Conservation (phyloP, 2,888 invertebrate genomes). For the Drosophila borborema region DNA sequence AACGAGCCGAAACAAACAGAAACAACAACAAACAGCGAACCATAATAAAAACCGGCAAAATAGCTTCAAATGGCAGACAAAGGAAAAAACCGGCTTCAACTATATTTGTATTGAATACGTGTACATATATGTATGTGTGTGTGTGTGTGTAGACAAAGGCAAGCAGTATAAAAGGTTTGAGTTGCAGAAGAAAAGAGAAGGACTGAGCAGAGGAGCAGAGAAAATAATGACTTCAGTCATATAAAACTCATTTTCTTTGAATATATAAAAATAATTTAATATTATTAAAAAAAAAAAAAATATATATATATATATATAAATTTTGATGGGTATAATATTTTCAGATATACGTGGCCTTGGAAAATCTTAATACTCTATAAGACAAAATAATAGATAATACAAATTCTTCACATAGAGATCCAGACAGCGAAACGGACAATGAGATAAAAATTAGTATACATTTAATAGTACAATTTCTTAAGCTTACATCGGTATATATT, state of each 20-base stretch:
- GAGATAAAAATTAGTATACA: too few species aligned
- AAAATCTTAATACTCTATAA: background rate
- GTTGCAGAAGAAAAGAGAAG: constrained; percentile 1
- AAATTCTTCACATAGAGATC: too few species aligned
- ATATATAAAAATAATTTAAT: background rate
- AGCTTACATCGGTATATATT: too few species aligned
- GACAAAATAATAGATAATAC: too few species aligned
- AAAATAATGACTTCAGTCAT: background rate
- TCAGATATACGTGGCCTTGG: too few species aligned
- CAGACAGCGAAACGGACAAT: too few species aligned
- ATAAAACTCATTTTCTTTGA: background rate
- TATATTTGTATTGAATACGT: constrained; percentile 23
- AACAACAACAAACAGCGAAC: constrained; percentile 39
- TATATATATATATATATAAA: too few species aligned
- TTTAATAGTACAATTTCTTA: too few species aligned
- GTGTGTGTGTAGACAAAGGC: background rate
- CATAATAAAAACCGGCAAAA: constrained; percentile 69
- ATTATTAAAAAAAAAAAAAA: too few species aligned
- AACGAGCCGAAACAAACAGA: constrained; percentile 40
- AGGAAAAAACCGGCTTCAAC: constrained; percentile 75
- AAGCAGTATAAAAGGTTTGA: constrained; percentile 30
- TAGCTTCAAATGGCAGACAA: constrained; percentile 66
- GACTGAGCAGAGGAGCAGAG: constrained; percentile 1
- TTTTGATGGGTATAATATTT: too few species aligned
- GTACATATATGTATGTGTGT: background rate